phyloP scores from a whole-genome alignment of 2,797 vertebrate species.

The Bucorvus abyssinicus region DNA sequence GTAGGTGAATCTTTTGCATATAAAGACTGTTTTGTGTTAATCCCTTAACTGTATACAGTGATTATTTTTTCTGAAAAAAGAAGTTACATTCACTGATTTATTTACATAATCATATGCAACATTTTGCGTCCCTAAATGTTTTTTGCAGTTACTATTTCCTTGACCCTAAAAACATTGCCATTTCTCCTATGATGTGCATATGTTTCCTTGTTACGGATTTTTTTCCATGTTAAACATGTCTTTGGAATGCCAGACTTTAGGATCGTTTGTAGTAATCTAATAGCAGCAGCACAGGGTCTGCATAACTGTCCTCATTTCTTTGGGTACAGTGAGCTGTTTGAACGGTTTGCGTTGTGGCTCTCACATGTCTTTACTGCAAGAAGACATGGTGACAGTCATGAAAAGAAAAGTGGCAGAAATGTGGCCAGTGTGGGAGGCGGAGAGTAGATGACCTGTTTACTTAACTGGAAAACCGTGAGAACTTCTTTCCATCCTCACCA shows the following conservation, averaged over 20 bases:
- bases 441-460: background rate
- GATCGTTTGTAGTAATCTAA: background rate
- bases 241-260: background rate
- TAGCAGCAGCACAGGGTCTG: background rate
- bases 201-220: background rate
- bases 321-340: background rate
- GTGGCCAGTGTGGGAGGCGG: background rate
- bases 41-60: background rate
- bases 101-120: background rate
- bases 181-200: background rate
- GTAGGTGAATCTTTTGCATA: background rate
- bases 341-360: background rate
- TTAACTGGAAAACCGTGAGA: background rate
- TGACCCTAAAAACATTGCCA: background rate
- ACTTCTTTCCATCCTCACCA: background rate
- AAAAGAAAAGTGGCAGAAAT: background rate
- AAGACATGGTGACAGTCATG: rapidly evolving
- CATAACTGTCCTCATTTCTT: background rate
- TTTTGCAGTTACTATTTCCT: background rate
- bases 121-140: background rate
- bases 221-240: background rate
- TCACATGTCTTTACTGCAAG: background rate
- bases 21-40: background rate
- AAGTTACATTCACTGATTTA: background rate
- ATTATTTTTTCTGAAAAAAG: background rate